Base-by-base conservation (phyloP, 2,888 invertebrate genomes). In the Alloplasta piceator region DNA sequence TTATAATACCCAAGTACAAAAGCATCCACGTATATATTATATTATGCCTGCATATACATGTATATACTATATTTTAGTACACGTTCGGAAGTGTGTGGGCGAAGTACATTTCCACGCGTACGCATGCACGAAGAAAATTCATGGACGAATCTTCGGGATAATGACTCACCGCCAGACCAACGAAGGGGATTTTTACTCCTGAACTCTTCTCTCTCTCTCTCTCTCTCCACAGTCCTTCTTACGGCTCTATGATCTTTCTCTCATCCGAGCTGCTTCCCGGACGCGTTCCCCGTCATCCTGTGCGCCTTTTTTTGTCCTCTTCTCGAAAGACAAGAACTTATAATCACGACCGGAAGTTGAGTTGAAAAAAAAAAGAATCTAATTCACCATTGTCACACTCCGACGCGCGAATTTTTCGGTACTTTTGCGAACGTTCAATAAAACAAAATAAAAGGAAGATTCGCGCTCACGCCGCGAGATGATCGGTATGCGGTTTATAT, bases 121-220 rank as follows among this genome's bases (percentile, higher is more conserved):
- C 58, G 48, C 56, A 60, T 52, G 56, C 63, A 52, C 56, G 36
- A 52, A 66, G 48, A 56, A 6, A 61, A 74, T 75, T 74, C 78
- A 76, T 66, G 80, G 78, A 79, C 67, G 76, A 78, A 82, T 86
- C 85, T 85, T 82, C 82, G 67, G 82, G 83, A 85, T 85, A 87
- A 85, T 89, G 89, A 88, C 88, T 88, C 89, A 88, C 88, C 88
- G 85, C 79, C 78, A 84, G 78, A 67, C 82, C 82, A 82, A 85
- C 85, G 80, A n/a, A 72, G 82, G 78, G 82, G 72, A 82, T 77
- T 80, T 41, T 46, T 66, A 7, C 43, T 48, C 10, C 67, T 67
- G 64, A 56, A 63, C 26, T 72, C 60, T 61, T 50, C 36, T 26
- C 26, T 26, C n/a, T 26, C 26, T 26, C 26, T 26, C 3, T 26